Evolutionary conservation across 2,888 invertebrate species (phyloP).

Genomic region (Alitta virens): DNA sequence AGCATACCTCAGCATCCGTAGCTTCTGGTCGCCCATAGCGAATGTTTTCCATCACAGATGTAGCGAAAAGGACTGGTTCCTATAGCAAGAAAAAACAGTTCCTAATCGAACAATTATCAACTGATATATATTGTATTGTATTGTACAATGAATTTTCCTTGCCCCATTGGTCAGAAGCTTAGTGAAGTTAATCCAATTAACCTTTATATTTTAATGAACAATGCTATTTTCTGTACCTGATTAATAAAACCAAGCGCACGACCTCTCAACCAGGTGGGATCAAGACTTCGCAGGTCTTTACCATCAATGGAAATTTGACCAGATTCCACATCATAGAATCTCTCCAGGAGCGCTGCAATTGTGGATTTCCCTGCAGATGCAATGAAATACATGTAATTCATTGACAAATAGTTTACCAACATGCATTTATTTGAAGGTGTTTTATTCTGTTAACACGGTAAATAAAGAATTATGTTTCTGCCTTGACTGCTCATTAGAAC

Average conservation of each 20-base stretch:
- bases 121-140: too few relatives aligned
- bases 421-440: too few relatives aligned
- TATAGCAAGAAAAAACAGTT: constrained; percentile 60
- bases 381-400: too few relatives aligned
- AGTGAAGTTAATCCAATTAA: too few relatives aligned
- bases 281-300: constrained; percentile 68
- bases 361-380: constrained; percentile 75
- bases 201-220: neutral
- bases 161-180: too few relatives aligned
- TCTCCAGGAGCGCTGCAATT: constrained; percentile 81
- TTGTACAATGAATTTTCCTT: too few relatives aligned
- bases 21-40: constrained; percentile 73
- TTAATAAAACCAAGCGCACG: constrained; percentile 82
- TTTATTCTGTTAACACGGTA: neutral
- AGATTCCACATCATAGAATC: constrained; percentile 78
- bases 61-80: constrained; percentile 88
- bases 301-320: constrained; percentile 78
- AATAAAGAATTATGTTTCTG: neutral
- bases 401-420: too few relatives aligned
- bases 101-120: too few relatives aligned
- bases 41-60: constrained; percentile 88
- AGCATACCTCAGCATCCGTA: constrained; percentile 60
- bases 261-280: constrained; percentile 82
- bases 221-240: constrained; percentile 61
- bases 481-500: neutral